Base-by-base conservation (phyloP, 2,888 invertebrate genomes). In the Acrobasis repandana region DNA sequence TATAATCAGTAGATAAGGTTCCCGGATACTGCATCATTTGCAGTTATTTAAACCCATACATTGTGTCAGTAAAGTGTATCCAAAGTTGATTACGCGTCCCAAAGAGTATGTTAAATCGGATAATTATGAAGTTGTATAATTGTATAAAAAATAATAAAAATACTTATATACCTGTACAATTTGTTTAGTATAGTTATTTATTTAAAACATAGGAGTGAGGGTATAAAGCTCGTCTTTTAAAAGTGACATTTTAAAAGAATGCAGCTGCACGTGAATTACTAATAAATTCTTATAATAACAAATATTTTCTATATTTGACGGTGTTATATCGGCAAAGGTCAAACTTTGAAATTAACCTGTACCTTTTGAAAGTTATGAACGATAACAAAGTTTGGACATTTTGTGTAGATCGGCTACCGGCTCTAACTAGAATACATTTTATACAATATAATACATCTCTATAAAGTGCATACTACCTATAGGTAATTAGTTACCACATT, bases 121-220 rank as follows among this genome's bases (percentile, higher is more conserved):
- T 82, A 80, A 83, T 74, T 78, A 83, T 71, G 82, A 80, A 83
- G 86, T 87, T 91, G 90, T 92, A 91, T 88, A 89, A 90, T 90
- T 91, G 88, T 92, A 87, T 85, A 90, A 87, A 88, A 85, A 80
- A 81, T 81, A 83, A 85, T 85, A 85, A 85, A 87, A 86, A 87
- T 84, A 88, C 84, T 83, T 88, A 87, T 88, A 85, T 88, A 89
- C 83, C 72, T 90, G 88, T 91, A 89, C 86, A 90, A 86, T 87
- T 60, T 85, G 83, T 86, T 87, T 88, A 89, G 86, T 67, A 80
- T 90, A 90, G 86, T 86, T 80, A 91, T 90, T 92, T 92, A 91
- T 91, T 91, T 86, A 82, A 77, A 81, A 80, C 73, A 72, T 82
- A 79, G 79, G 75, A 73, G 73, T 74, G 78, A 74, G 72, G 70